Base-by-base conservation (phyloP, 2,888 invertebrate species). In the Drosophila dives region DNA sequence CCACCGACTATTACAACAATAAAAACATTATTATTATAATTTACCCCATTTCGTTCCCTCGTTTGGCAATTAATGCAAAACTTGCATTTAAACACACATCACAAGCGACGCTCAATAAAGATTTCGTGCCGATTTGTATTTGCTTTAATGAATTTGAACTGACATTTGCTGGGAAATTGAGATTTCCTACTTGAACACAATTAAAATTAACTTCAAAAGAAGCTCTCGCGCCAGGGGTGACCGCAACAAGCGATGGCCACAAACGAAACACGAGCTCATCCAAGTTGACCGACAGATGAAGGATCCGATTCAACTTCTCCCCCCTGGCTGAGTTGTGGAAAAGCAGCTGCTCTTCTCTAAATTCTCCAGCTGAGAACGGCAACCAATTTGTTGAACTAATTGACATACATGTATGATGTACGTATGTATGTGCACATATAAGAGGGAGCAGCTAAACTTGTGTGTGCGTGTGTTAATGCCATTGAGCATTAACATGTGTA, bases 121-220 rank as follows among this genome's bases (percentile, higher is more conserved):
- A 77, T 65, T 65, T 81, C 72, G 77, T 70, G 80, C 83, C 77
- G 85, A 81, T 81, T 77, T 38, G 34, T 20, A 45, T 45, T 45
- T 79, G 74, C 69, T 74, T 76, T 72, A 69, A 73, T 75, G 64
- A 74, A 77, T 83, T 78, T 78, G 64, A 81, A 78, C 69, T 68
- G 72, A 72, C 80, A 86, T 12, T 72, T 83, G 90, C 80, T 80
- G 72, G 68, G 83, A 89, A 86, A 86, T 90, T 83, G 81, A 90
- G 86, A 86, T 90, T 90, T 86, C 86, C 90, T 90, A 72, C 89
- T 86, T 89, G 79, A 80, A 72, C 63, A 66, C 83, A 90, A 90
- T 86, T 89, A 88, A 90, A 86, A 86, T 90, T 73, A 80, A 89
- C 89, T 86, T 80, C 77, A 70, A 87, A 86, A 79, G 72, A 51